Percentiles rank a stretch among this genome's conserved stretches.
Evolutionary conservation across 2,888 invertebrate species (phyloP).

Genomic region (Hydrotaea cyrtoneurina): DNA sequence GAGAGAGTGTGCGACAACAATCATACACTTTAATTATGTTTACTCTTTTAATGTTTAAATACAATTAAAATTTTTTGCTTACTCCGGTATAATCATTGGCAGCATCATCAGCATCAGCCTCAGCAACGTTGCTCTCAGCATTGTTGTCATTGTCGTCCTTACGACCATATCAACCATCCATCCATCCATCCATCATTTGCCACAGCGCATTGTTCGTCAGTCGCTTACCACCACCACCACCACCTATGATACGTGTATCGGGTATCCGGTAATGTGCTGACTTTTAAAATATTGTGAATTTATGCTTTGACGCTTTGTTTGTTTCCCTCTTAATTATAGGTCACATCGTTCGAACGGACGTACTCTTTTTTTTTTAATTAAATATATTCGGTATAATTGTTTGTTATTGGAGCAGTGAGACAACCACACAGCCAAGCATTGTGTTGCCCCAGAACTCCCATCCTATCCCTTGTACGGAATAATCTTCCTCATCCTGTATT

Average conservation of each 20-base stretch:
- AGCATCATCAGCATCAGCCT: constrained; percentile 5
- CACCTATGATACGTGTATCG: not conserved
- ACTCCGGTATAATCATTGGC: constrained; percentile 38
- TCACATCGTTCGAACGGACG: constrained; percentile 2
- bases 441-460: not conserved
- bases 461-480: not conserved
- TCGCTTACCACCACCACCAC: not conserved
- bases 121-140: constrained; percentile 20
- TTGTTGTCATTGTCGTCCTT: constrained; percentile 24
- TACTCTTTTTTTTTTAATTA: constrained; percentile 10
- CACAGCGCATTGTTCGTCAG: not conserved
- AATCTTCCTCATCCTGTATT: not conserved
- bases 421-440: not conserved
- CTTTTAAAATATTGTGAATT: constrained; percentile 28
- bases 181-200: not conserved
- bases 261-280: constrained; percentile 26
- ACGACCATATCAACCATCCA: not conserved
- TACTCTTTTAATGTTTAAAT: constrained; percentile 59
- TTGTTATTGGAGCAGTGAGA: not conserved
- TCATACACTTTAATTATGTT: constrained; percentile 54
- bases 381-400: constrained; percentile 30
- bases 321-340: constrained; percentile 31
- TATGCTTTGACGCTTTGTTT: constrained; percentile 34
- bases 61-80: constrained; percentile 62
- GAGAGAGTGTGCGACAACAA: constrained; percentile 14